A percentile compares a stretch with the other conserved stretches of the same genome.
Conservation (phyloP, 2,797 vertebrate species). For the Coilia nasus region DNA sequence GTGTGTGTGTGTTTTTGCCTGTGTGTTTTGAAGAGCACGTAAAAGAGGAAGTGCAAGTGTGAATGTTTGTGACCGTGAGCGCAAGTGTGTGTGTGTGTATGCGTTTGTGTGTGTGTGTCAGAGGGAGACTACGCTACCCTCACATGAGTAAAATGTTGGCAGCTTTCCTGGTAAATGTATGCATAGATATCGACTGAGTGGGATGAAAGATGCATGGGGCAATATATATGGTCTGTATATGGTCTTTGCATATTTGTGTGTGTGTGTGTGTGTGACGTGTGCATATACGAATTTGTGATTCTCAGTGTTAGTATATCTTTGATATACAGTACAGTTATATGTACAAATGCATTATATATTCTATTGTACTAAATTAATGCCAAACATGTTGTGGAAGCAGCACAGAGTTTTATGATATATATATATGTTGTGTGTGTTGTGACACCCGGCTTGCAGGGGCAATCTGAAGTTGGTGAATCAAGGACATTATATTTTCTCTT, state of each 20-base stretch:
- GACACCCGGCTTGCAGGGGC: too few relatives aligned
- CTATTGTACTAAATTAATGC: too few relatives aligned
- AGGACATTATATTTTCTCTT: not conserved
- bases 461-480: too few relatives aligned
- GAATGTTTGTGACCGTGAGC: too few relatives aligned
- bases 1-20: slow-evolving; percentile 43
- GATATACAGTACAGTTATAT: too few relatives aligned
- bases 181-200: slow-evolving; percentile 19
- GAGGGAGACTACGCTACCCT: slow-evolving; percentile 1
- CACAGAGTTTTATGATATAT: not conserved
- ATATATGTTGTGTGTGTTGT: too few relatives aligned
- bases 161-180: not conserved
- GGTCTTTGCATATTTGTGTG: slow-evolving; percentile 12
- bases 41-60: too few relatives aligned
- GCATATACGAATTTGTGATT: not conserved
- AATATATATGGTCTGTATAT: not conserved
- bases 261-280: not conserved
- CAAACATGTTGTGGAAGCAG: not conserved
- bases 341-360: too few relatives aligned
- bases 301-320: too few relatives aligned
- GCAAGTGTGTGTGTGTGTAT: slow-evolving; percentile 37
- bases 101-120: slow-evolving; percentile 31
- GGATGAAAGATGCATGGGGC: slow-evolving; percentile 27
- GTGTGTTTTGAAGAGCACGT: slow-evolving; percentile 31
- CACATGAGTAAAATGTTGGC: slow-evolving; percentile 26